Evolutionary conservation across 2,888 invertebrate species (phyloP).

Genomic region (Chloromyia formosa): DNA sequence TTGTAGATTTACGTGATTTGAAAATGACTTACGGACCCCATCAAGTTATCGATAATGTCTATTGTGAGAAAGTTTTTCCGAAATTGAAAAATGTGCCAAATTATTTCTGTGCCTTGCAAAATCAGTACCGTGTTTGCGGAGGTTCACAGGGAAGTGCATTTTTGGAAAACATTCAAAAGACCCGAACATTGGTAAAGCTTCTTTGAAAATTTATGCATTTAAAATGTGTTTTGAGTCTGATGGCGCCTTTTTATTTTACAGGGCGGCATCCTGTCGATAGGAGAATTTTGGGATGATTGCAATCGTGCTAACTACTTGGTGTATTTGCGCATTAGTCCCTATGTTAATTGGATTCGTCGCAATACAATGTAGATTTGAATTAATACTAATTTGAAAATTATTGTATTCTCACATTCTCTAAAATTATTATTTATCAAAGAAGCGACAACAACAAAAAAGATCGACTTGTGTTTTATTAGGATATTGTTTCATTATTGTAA

Average conservation of each 20-base stretch:
- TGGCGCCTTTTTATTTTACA: background rate
- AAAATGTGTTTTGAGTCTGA: background rate
- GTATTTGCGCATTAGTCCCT: conserved; percentile 27
- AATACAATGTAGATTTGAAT: conserved; percentile 2
- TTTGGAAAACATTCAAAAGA: background rate
- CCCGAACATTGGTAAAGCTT: conserved; percentile 20
- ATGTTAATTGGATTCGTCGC: conserved; percentile 36
- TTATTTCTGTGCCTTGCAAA: conserved; percentile 21
- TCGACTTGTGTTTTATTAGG: no score
- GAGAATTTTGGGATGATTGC: conserved; percentile 27
- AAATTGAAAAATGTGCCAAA: background rate
- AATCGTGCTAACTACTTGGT: background rate
- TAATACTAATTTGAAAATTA: no score
- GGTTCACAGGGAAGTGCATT: conserved; percentile 35
- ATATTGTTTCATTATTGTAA: no score
- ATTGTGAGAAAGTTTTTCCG: conserved; percentile 17
- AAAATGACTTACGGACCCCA: conserved; percentile 18
- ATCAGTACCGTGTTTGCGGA: background rate
- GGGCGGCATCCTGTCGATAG: conserved; percentile 30
- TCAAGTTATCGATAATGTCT: conserved; percentile 1
- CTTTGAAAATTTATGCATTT: background rate
- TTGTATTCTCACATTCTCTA: no score
- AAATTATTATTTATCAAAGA: no score
- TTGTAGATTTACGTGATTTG: background rate
- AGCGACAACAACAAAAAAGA: no score